Evolutionary conservation across 1,140 invertebrate species (phyloP).

Genomic region (Argopecten irradians): DNA sequence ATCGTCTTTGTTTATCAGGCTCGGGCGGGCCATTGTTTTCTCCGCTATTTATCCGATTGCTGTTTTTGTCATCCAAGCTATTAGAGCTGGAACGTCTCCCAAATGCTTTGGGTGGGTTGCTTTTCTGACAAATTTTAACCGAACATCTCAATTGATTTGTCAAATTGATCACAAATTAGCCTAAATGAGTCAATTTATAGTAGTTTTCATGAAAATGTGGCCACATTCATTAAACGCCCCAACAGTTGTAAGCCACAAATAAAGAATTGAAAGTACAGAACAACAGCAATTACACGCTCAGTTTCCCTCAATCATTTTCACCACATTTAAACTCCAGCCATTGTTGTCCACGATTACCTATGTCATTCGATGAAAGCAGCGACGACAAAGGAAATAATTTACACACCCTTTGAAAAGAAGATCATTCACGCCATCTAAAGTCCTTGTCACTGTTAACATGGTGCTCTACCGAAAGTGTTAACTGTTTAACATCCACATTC

Average conservation of each 20-base stretch:
- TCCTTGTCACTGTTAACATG: neutral
- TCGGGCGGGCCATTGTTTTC: conserved; percentile 27
- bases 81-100: conserved; percentile 34
- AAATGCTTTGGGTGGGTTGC: conserved; percentile 28
- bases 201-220: conserved; percentile 42
- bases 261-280: neutral
- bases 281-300: neutral
- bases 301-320: neutral
- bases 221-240: neutral
- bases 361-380: neutral
- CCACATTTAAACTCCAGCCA: neutral
- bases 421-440: neutral
- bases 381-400: neutral
- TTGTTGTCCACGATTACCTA: neutral
- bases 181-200: conserved; percentile 42
- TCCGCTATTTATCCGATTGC: neutral
- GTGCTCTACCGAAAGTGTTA: neutral
- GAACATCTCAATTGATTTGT: conserved; percentile 45
- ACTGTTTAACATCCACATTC: neutral
- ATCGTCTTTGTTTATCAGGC: conserved; percentile 38
- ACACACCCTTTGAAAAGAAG: neutral
- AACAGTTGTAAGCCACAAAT: neutral
- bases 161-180: conserved; percentile 49
- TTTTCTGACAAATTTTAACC: conserved; percentile 42
- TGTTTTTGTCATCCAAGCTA: conserved; percentile 26